Evolutionary conservation across 2,888 invertebrate species (phyloP).

Genomic region (Spilosoma lubricipeda): DNA sequence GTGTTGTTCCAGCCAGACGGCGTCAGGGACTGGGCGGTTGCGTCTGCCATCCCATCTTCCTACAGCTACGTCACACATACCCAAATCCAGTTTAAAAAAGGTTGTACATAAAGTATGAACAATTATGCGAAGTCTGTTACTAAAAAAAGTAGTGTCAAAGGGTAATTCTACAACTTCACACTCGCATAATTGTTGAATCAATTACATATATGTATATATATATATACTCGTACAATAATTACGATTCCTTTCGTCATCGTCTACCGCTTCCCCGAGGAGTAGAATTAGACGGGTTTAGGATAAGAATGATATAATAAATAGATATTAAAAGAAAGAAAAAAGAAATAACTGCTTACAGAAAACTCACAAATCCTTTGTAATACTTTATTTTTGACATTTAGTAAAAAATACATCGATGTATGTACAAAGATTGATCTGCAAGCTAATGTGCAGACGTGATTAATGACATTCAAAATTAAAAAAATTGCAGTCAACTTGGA

Average conservation of each 20-base stretch:
- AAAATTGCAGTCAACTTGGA: slow-evolving; percentile 37
- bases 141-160: too few species aligned
- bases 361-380: slow-evolving; percentile 67
- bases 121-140: too few species aligned
- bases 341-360: slow-evolving; percentile 54
- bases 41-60: slow-evolving; percentile 81
- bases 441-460: slow-evolving; percentile 67
- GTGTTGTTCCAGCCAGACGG: slow-evolving; percentile 83
- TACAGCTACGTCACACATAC: slow-evolving; percentile 51
- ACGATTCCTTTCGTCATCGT: background rate
- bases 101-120: too few species aligned
- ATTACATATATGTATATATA: background rate
- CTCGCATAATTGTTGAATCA: background rate
- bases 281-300: slow-evolving; percentile 9
- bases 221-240: too few species aligned
- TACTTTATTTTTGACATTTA: slow-evolving; percentile 83
- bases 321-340: background rate
- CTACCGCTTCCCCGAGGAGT: background rate
- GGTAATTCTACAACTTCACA: background rate
- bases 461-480: slow-evolving; percentile 35
- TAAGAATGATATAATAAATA: background rate
- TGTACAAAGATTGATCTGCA: slow-evolving; percentile 74
- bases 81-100: slow-evolving; percentile 15
- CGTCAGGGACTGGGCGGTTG: slow-evolving; percentile 81
- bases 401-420: slow-evolving; percentile 83